Conservation (phyloP, 2,113 vertebrate species). For the Pseudonaja textilis region DNA sequence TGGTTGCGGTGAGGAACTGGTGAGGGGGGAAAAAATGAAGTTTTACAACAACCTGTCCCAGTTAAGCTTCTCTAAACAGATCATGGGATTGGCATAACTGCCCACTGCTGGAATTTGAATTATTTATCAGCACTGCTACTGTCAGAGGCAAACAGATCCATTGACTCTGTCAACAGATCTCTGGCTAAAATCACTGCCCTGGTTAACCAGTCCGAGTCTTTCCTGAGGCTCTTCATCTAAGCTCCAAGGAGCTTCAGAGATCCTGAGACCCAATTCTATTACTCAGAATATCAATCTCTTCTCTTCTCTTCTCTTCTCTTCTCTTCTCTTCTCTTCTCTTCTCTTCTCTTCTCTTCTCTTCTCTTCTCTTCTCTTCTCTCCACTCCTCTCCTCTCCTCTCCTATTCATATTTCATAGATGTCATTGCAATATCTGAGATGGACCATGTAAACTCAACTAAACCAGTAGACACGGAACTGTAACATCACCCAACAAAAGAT, state of each 20-base stretch:
- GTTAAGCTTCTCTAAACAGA: neutral
- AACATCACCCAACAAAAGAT: slow-evolving; percentile 50
- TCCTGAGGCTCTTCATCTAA: neutral
- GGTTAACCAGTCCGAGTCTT: neutral
- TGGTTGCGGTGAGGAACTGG: neutral
- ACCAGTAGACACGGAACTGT: slow-evolving; percentile 54
- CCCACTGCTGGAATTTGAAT: neutral
- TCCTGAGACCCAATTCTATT: too few relatives aligned
- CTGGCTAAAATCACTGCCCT: neutral
- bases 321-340: too few relatives aligned
- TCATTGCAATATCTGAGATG: slow-evolving; percentile 49
- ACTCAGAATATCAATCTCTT: too few relatives aligned
- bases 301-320: too few relatives aligned
- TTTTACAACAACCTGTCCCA: neutral
- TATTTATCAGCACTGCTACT: neutral
- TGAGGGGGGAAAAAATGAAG: neutral
- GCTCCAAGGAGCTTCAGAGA: neutral
- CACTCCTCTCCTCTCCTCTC: too few relatives aligned
- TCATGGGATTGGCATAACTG: neutral
- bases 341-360: too few relatives aligned
- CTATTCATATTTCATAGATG: slow-evolving; percentile 41
- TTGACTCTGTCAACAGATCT: neutral
- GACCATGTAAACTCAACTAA: slow-evolving; percentile 46
- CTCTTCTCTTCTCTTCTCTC: too few relatives aligned
- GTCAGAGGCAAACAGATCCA: neutral